These are phyloP conservation scores for Ichneumoninae sp. DNA, from an alignment of 2,888 invertebrate species.

Conservation along the genomic window DNA sequence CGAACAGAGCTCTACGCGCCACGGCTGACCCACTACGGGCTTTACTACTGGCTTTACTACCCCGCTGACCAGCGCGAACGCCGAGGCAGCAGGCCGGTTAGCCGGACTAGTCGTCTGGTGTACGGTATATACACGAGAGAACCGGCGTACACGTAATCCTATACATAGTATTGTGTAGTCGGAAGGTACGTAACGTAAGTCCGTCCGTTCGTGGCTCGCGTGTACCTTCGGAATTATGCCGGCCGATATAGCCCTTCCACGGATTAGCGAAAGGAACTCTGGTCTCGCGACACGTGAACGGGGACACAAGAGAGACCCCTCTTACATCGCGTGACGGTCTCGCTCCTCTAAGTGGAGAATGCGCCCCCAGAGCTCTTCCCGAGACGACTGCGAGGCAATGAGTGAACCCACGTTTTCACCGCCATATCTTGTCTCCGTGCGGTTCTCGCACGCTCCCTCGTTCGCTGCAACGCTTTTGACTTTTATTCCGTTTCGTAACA, in stretches of 20 bases:
- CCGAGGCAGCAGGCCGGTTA: conserved; percentile 29
- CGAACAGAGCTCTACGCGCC: conserved; percentile 21
- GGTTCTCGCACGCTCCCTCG: not conserved
- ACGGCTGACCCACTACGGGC: conserved; percentile 58
- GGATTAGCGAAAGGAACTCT: conserved; percentile 35
- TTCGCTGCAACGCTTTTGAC: conserved; percentile 5
- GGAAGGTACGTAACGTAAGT: conserved; percentile 33
- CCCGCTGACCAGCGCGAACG: conserved; percentile 43
- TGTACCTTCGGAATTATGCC: conserved; percentile 60
- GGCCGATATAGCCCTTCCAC: conserved; percentile 55
- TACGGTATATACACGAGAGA: conserved; percentile 11
- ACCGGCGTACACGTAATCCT: conserved; percentile 21
- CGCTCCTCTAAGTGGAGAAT: conserved; percentile 13
- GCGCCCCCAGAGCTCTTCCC: conserved; percentile 30
- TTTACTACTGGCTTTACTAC: conserved; percentile 63
- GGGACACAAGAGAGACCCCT: conserved; percentile 20
- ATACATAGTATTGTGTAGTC: not conserved
- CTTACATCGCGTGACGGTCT: conserved; percentile 57
- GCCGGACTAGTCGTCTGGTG: conserved; percentile 28
- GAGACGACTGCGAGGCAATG: not conserved
- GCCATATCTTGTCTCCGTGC: conserved; percentile 18
- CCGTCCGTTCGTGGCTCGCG: conserved; percentile 50
- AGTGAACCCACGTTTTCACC: not conserved
- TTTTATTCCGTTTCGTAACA: conserved; percentile 48
- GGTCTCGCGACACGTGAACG: conserved; percentile 48